Evolutionary conservation across 2,113 vertebrate species (phyloP).

Genomic region (Nansenia antarctica): DNA sequence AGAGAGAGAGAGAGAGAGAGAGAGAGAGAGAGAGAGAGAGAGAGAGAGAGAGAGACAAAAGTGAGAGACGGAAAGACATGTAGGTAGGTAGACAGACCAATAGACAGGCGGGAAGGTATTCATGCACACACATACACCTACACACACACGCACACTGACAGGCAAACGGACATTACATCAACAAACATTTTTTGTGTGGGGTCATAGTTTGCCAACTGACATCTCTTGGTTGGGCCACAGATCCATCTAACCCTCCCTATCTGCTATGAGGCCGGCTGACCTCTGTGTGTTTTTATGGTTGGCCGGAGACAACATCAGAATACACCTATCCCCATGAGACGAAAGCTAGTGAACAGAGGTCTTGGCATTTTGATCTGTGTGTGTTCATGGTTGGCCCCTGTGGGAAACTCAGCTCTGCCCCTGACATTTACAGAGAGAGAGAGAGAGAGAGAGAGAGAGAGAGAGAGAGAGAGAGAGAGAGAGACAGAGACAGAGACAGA

Average conservation of each 20-base stretch:
- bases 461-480: no score
- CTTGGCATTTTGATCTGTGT: slow-evolving; percentile 31
- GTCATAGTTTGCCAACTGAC: no score
- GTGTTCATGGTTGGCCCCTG: slow-evolving; percentile 65
- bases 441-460: no score
- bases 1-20: slow-evolving; percentile 9
- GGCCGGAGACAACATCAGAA: not conserved
- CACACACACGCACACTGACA: no score
- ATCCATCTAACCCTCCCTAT: no score
- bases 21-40: not conserved
- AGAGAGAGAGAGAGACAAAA: not conserved
- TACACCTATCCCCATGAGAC: not conserved
- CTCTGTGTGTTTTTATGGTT: not conserved
- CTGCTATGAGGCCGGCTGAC: no score
- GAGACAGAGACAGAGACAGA: not conserved
- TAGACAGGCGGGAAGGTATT: no score
- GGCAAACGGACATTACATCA: no score
- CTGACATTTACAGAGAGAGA: slow-evolving; percentile 56
- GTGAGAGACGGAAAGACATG: no score
- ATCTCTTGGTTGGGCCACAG: no score
- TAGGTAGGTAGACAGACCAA: slow-evolving; percentile 6
- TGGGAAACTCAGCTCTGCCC: slow-evolving; percentile 41
- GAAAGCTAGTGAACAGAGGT: not conserved
- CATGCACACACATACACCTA: no score
- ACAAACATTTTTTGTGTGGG: no score